Evolutionary conservation across 2,113 vertebrate genomes (phyloP).

Genomic region (Ibidorhyncha struthersii): DNA sequence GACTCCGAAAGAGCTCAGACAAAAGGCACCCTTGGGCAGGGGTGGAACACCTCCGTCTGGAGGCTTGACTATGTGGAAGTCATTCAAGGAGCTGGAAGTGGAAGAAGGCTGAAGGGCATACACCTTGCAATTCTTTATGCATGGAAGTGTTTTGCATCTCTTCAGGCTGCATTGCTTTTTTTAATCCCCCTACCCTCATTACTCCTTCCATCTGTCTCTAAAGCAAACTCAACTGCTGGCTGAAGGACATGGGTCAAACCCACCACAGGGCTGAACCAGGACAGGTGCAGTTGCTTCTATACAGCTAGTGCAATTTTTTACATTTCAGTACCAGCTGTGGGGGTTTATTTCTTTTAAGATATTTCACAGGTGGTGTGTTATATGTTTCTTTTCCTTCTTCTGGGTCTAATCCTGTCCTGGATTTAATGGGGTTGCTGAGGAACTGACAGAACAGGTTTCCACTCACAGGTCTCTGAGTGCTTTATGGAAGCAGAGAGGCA

Average conservation of each 20-base stretch:
- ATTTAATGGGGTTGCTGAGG: not conserved
- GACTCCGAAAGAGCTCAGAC: not conserved
- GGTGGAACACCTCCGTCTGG: not conserved
- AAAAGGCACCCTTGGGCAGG: not conserved
- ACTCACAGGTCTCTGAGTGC: fast-evolving
- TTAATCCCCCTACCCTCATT: not conserved
- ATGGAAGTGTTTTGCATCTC: not conserved
- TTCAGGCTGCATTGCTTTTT: not conserved
- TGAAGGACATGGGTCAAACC: not conserved
- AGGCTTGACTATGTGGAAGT: not conserved
- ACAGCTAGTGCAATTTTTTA: not conserved
- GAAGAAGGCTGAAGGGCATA: not conserved
- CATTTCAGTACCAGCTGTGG: not conserved
- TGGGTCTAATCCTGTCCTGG: not conserved
- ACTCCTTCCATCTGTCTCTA: not conserved
- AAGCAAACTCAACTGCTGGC: not conserved
- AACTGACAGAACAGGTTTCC: not conserved
- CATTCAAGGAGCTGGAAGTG: not conserved
- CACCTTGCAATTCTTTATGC: not conserved
- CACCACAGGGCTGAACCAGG: not conserved
- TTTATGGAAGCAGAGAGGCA: not conserved
- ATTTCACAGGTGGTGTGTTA: not conserved
- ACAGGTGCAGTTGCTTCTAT: not conserved
- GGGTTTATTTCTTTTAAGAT: not conserved
- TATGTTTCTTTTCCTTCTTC: not conserved